Evolutionary conservation across 2,888 invertebrate genomes (phyloP), one percentile per base, ranked within the genome.

Genomic region (Morpho achilles): DNA sequence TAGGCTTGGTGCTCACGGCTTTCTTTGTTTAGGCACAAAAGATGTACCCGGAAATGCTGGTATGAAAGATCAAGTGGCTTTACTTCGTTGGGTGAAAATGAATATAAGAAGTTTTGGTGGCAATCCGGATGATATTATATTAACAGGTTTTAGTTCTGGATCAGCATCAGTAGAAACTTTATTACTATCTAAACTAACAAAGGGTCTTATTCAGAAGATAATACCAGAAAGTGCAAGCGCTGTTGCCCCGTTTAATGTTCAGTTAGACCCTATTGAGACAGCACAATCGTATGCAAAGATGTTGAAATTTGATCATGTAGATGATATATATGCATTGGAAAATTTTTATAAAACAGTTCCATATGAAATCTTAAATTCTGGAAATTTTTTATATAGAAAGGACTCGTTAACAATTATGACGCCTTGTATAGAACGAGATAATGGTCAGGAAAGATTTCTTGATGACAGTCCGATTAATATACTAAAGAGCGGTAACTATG

Each of bases 101-200:
- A 77, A 78, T 51, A 77, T 78, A 16, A 70, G 61, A 16, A 64
- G 51, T 42, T 79, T 76, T 48, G 75, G 77, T n/a, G 78, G 77
- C 3, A 73, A 77, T 49, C 72, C 78, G n/a, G 52, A 74, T 53
- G 75, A 77, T n/a, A 69, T 78, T 4, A 77, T 76, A 41, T 58
- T 86, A 42, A 60, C 58, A 1, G 85, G 81, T 0, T 77, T 64
- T 43, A 84, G 84, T 57, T 80, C 86, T 7, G 86, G 87, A 0
- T 69, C 77, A 0, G 69, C 75, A 5, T 59, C 84, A 0, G 74
- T 79, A 0, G 80, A 81, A 53, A 68, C 83, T 2, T 61, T 84
- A 7, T 73, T 75, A 64, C 63, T 87, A 7, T 82, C 86, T 1
- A 67, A 72, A 45, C 61, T 69, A 16, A 66, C 81, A 0, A 64